A percentile compares a stretch with the other conserved stretches of the same genome.
Conservation (phyloP, 2,888 invertebrate species). For the Orthosia gothica region DNA sequence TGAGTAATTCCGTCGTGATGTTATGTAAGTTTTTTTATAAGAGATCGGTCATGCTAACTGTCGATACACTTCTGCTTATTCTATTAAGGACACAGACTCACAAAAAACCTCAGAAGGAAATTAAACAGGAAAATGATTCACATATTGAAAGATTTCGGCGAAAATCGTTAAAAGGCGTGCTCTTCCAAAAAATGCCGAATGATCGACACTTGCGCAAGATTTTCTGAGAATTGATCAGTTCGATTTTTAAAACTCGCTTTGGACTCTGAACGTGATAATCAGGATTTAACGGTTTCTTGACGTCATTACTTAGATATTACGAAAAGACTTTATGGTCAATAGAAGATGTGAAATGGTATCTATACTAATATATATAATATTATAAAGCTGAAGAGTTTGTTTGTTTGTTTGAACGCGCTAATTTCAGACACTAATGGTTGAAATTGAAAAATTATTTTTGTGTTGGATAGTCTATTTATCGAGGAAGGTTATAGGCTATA, state of each 20-base stretch:
- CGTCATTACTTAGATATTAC: constrained; percentile 20
- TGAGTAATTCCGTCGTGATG: too few relatives aligned
- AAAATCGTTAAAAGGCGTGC: constrained; percentile 10
- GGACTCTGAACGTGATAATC: constrained; percentile 47
- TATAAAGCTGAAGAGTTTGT: too few relatives aligned
- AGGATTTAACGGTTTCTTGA: constrained; percentile 32
- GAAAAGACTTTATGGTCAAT: constrained; percentile 26
- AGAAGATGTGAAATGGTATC: constrained; percentile 12
- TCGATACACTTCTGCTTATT: constrained; percentile 22
- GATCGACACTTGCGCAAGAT: constrained; percentile 34
- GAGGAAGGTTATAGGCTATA: too few relatives aligned
- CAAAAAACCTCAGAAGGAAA: neutral
- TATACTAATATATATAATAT: too few relatives aligned
- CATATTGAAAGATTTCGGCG: constrained; percentile 29
- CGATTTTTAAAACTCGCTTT: constrained; percentile 22
- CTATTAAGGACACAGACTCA: neutral
- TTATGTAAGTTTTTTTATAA: too few relatives aligned
- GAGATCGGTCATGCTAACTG: neutral
- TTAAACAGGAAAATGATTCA: constrained; percentile 48
- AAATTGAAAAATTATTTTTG: too few relatives aligned
- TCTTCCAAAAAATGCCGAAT: constrained; percentile 10
- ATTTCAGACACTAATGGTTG: too few relatives aligned
- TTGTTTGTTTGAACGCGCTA: too few relatives aligned
- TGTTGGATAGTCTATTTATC: too few relatives aligned
- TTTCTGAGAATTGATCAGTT: constrained; percentile 43